These are phyloP conservation scores for Triplophysa bombifrons DNA, from an alignment of 2,797 vertebrate genomes.

Conservation along the genomic window DNA sequence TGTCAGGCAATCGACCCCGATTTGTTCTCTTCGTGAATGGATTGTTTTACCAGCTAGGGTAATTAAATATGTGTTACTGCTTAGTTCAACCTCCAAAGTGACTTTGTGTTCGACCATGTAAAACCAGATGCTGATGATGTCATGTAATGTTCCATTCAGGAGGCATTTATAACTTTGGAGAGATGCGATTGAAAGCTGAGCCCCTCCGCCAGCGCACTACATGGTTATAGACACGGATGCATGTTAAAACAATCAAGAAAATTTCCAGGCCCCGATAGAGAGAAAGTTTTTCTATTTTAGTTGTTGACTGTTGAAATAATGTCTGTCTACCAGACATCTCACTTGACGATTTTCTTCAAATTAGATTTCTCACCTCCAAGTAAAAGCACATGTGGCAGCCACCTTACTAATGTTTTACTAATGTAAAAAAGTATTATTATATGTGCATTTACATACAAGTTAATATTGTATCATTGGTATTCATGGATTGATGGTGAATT, in stretches of 20 bases:
- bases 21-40: slow-evolving; percentile 16
- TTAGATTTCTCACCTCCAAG: slow-evolving; percentile 49
- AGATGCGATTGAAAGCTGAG: slow-evolving; percentile 55
- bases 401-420: slow-evolving; percentile 51
- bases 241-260: slow-evolving; percentile 64
- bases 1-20: slow-evolving; percentile 27
- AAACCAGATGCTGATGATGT: slow-evolving; percentile 64
- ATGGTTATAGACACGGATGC: slow-evolving; percentile 43
- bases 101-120: slow-evolving; percentile 14
- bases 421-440: no score
- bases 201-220: slow-evolving; percentile 37
- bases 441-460: no score
- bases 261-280: slow-evolving; percentile 40
- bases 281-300: slow-evolving; percentile 57
- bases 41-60: slow-evolving; percentile 48
- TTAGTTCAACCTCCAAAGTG: slow-evolving; percentile 43
- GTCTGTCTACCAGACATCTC: slow-evolving; percentile 44
- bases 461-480: no score
- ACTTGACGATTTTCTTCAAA: slow-evolving; percentile 43
- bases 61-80: slow-evolving; percentile 49
- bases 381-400: slow-evolving; percentile 59
- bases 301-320: slow-evolving; percentile 54
- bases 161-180: slow-evolving; percentile 55
- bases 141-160: slow-evolving; percentile 63
- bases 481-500: no score